Evolutionary conservation across 2,797 vertebrate species (phyloP), one percentile per base, ranked within the genome.

Genomic region (Sebastes steindachneri): DNA sequence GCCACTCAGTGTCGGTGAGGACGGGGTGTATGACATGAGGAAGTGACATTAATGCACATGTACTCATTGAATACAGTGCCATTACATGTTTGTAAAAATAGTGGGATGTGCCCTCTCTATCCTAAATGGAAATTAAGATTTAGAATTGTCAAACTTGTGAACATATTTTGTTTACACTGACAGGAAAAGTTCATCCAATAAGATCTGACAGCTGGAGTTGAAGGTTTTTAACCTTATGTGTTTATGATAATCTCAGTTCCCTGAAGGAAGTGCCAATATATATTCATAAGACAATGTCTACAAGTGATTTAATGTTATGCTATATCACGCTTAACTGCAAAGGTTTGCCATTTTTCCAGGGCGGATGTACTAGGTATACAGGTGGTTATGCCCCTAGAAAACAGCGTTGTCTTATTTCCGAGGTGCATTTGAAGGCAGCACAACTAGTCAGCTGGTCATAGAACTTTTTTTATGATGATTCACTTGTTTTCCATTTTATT

Each of bases 371-470:
- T 17, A 7, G 3, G 0, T 45, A 17, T 29, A 66, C 41, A 60
- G 67, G 45, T 60, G 66, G n/a, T 45, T 53, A 3, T 14, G 8
- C 1, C 23, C 0, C 1, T 3, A 3, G 8, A 31, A 26, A 54
- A 28, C 12, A n/a, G 2, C 1, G 26, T 11, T 5, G 0, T 28
- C 19, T 51, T 3, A 29, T 89, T 77, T 87, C 75, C 87, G 77
- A 84, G 79, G 25, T 51, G 81, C 29, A 37, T 7, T 0, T 87
- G 79, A 90, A 86, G 10, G 89, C 87, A 78, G 10, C 89, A 75
- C 33, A 28, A 55, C 8, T 55, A 0, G 10, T 68, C 14, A 5
- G 37, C 4, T 9, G n/a, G 7, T 25, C 31, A n/a, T 0, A 3
- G 1, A 80, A 83, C 28, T 85, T 79, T 63, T 63, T 51, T 53